A percentile compares a stretch with the other conserved stretches of the same genome.
phyloP scores from a whole-genome alignment of 2,888 invertebrate species.

The Frankliniella intonsa region DNA sequence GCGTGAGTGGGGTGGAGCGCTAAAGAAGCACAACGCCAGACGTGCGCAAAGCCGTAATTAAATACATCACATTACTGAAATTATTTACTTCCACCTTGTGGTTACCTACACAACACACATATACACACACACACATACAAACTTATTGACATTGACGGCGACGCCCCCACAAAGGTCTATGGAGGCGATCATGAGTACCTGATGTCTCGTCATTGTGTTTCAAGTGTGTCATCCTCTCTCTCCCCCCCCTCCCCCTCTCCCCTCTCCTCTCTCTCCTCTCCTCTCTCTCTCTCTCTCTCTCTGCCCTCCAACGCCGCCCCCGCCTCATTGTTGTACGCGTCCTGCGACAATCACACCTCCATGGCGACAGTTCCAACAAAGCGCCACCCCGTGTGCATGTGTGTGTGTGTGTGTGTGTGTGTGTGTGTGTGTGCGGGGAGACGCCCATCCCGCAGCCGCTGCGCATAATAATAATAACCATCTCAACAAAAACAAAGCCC shows the following conservation, averaged over 20 bases:
- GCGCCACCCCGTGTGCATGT: background rate
- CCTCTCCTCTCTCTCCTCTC: background rate
- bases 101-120: background rate
- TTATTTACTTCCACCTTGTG: background rate
- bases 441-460: background rate
- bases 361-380: conserved; percentile 14
- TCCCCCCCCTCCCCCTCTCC: background rate
- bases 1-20: too few species aligned
- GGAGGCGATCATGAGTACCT: background rate
- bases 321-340: background rate
- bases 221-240: background rate
- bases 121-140: background rate
- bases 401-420: conserved; percentile 15
- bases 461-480: background rate
- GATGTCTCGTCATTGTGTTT: conserved; percentile 4
- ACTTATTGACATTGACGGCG: background rate
- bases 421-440: background rate
- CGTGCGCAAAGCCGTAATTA: too few species aligned
- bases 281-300: background rate
- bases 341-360: conserved; percentile 15
- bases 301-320: conserved; percentile 11
- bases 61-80: too few species aligned
- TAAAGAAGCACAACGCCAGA: too few species aligned
- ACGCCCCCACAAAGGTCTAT: background rate
- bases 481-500: background rate